Evolutionary conservation across 1,140 invertebrate genomes (phyloP).

Genomic region (Carposina sasakii): DNA sequence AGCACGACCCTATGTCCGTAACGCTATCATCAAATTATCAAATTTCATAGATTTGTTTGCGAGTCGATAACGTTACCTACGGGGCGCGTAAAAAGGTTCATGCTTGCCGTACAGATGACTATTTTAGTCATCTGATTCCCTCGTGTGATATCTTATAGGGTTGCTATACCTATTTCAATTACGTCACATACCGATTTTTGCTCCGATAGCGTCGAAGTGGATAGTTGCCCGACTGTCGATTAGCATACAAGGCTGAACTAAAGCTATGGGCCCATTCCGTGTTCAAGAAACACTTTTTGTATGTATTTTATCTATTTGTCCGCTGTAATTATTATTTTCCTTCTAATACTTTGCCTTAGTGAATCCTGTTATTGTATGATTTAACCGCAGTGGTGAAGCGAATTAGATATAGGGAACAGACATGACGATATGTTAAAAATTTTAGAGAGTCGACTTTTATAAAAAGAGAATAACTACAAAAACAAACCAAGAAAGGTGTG

Average conservation of each 20-base stretch:
- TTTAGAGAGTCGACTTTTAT: constrained; percentile 72
- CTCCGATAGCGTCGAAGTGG: too few species aligned
- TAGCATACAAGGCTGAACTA: constrained; percentile 56
- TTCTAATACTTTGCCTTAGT: constrained; percentile 62
- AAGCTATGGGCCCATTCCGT: constrained; percentile 59
- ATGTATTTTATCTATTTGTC: constrained; percentile 49
- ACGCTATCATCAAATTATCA: too few species aligned
- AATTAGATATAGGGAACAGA: constrained; percentile 71
- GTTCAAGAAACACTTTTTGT: constrained; percentile 50
- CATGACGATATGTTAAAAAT: constrained; percentile 70
- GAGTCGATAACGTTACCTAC: too few species aligned
- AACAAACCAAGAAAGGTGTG: constrained; percentile 68
- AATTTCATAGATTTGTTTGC: too few species aligned
- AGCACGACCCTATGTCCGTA: too few species aligned
- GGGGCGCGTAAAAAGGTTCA: too few species aligned
- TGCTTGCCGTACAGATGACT: too few species aligned
- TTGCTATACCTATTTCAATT: too few species aligned
- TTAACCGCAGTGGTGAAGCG: constrained; percentile 64
- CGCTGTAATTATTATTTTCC: constrained; percentile 54
- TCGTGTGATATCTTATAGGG: too few species aligned
- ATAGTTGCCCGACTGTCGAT: too few species aligned
- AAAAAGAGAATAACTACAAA: constrained; percentile 65
- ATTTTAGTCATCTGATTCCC: too few species aligned
- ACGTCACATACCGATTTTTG: too few species aligned
- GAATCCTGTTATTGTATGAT: constrained; percentile 55